Base-by-base conservation (phyloP, 1,140 invertebrate genomes). In the Drosophila melanogaster region DNA sequence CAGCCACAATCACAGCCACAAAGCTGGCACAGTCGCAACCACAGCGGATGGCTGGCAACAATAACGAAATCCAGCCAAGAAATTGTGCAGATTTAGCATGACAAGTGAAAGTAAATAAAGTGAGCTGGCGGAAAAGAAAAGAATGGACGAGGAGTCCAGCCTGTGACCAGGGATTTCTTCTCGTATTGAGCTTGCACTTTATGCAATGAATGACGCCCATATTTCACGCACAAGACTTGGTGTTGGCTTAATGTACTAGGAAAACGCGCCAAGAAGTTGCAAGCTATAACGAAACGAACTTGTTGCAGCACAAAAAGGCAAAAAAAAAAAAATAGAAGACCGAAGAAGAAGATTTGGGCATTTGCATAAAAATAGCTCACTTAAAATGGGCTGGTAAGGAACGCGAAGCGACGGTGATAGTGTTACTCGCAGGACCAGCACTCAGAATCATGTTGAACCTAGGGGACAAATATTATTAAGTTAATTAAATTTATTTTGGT, bases 131-230 rank as follows among this genome's bases (percentile, higher is more conserved):
- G 41, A 14, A 17, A 30, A 24, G 54, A 30, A 37, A 43, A 8
- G 33, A 14, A 24, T 24, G 24, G 24, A 26, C 12, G 15, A 33
- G n/a, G 19, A n/a, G n/a, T n/a, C 38, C 44, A 19, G 46, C 46
- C 54, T 41, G 37, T 62, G 59, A 55, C 59, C 53, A 62, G 57
- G 59, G 53, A 62, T 62, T 62, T 43, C 53, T 26, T 11, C 14
- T 62, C 38, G 37, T 43, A 62, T 62, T 62, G 59, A 62, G 59
- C 62, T 22, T 47, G 41, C 73, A 77, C 77, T 85, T 85, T 85
- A 85, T 81, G 77, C 81, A 74, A 81, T 74, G 81, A 81, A 85
- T 85, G 49, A 65, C 81, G 71, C 77, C 81, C 81, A 85, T 85
- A 85, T 85, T 85, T 85, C 62, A 66, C 43, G 70, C 59, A 59